Evolutionary conservation across 2,113 vertebrate genomes (phyloP).

Genomic region (Candoia aspera): DNA sequence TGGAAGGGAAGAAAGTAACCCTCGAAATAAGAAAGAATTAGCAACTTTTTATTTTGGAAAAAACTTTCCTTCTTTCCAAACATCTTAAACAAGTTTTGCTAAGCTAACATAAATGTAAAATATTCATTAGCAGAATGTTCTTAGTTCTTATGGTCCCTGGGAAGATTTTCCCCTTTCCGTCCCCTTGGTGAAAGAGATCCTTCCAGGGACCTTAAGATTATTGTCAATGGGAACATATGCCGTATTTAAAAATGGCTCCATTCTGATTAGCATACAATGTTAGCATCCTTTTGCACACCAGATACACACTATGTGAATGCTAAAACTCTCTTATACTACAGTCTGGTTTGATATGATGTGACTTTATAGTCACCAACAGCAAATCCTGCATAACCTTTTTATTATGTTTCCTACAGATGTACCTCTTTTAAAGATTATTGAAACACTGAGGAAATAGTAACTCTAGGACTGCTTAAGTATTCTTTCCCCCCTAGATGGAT

Average conservation of each 20-base stretch:
- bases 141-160: not conserved
- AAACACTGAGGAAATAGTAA: not conserved
- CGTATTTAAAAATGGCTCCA: not conserved
- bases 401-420: not conserved
- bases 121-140: not conserved
- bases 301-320: not conserved
- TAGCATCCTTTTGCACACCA: not conserved
- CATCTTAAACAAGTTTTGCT: not conserved
- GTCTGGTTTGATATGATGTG: not conserved
- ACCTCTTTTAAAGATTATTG: not conserved
- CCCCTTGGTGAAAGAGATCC: not conserved
- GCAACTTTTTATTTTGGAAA: not conserved
- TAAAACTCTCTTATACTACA: not conserved
- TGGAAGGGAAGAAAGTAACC: not conserved
- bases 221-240: not conserved
- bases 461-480: not conserved
- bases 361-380: not conserved
- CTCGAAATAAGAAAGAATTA: not conserved
- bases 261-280: not conserved
- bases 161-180: not conserved
- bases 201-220: not conserved
- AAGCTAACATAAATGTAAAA: not conserved
- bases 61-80: not conserved
- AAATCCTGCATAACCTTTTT: not conserved
- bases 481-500: not conserved